Conservation (phyloP, 2,113 vertebrate species). For the Jacana jacana region DNA sequence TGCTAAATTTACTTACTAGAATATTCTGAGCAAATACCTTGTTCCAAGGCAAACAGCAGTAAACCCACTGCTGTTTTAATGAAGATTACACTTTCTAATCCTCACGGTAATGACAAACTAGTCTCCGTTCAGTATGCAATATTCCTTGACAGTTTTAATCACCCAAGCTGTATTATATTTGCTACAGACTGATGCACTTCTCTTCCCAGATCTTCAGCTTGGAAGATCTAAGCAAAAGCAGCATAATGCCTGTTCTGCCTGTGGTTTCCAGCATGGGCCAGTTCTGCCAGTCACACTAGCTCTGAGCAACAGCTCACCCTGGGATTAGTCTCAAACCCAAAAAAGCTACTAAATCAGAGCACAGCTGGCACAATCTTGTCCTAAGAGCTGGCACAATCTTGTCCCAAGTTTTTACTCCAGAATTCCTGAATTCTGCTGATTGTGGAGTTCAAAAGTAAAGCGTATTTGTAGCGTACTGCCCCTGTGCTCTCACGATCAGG, state of each 20-base stretch:
- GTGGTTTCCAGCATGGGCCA: neutral
- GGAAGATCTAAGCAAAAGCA: neutral
- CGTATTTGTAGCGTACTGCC: neutral
- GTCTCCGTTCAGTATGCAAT: neutral
- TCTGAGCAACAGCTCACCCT: neutral
- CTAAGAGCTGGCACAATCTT: neutral
- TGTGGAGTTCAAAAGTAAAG: neutral
- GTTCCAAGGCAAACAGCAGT: neutral
- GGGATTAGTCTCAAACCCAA: neutral
- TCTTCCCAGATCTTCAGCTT: neutral
- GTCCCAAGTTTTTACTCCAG: neutral
- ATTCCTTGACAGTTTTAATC: constrained; percentile 47
- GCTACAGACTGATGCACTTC: neutral
- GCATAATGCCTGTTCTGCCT: neutral
- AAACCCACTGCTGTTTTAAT: constrained; percentile 39
- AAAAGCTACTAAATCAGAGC: neutral
- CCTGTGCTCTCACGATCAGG: neutral
- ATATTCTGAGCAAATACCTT: neutral
- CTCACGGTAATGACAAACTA: constrained; percentile 5
- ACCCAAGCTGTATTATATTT: neutral
- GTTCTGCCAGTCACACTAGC: neutral
- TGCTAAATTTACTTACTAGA: constrained; percentile 7
- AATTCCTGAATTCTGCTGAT: neutral
- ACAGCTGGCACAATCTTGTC: neutral
- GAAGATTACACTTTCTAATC: constrained; percentile 8